Conservation (phyloP, 1,140 invertebrate genomes). For the Polypedilum vanderplanki region DNA sequence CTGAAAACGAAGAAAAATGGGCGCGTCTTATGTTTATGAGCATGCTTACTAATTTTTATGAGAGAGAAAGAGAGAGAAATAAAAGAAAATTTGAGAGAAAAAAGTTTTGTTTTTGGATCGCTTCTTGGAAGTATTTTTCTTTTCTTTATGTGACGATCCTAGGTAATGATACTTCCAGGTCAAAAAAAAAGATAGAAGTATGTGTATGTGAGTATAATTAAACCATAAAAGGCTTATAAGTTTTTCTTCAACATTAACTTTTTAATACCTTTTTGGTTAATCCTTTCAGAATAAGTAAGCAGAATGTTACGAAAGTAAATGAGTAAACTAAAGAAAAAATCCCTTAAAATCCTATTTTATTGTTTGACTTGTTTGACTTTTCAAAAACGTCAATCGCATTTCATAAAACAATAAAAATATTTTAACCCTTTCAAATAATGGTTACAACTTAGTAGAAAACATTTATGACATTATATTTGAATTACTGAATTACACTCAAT, state of each 20-base stretch:
- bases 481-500: too few species aligned
- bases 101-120: background rate
- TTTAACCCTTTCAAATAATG: constrained; percentile 22
- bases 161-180: constrained; percentile 9
- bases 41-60: too few species aligned
- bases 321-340: background rate
- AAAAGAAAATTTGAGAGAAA: too few species aligned
- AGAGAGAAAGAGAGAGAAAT: too few species aligned
- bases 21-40: constrained; percentile 16
- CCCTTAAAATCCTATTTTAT: background rate
- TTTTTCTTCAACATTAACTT: constrained; percentile 11
- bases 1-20: constrained; percentile 21
- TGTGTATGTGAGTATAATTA: constrained; percentile 1
- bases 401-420: constrained; percentile 24
- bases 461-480: too few species aligned
- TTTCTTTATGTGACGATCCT: background rate
- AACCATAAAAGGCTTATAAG: constrained; percentile 26
- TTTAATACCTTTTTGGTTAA: constrained; percentile 26
- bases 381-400: constrained; percentile 23
- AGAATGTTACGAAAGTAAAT: background rate
- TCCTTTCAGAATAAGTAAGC: background rate
- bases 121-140: background rate
- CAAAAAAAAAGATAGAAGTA: background rate
- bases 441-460: too few species aligned
- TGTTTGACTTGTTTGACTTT: constrained; percentile 8